Base-by-base conservation (phyloP, 2,888 invertebrate genomes). In the Drosophila anomelani region DNA sequence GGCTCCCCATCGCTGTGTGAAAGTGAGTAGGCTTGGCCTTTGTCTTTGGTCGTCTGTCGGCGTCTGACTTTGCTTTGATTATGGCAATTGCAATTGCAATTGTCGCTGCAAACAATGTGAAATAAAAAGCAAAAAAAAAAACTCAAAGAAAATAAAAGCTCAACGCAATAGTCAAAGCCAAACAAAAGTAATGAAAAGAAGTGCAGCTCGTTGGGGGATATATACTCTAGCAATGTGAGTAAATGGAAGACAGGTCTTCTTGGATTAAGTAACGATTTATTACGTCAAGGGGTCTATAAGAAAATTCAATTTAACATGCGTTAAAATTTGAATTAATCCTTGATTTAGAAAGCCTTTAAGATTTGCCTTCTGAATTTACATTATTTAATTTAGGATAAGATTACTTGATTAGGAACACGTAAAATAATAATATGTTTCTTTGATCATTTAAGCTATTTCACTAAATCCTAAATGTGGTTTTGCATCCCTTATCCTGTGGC, bases 11-110 rank as follows among this genome's bases (percentile, higher is more conserved):
- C 32, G 23, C 71, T 53, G 36, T 53, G 70, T 77, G 84, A 84
- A 84, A 84, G 84, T 85, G 85, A 89, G 59, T 47, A 49, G 26
- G 82, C 72, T 87, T 85, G 84, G 83, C 88, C 88, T 89, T 89
- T 84, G 84, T 88, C 83, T 80, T 75, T 79, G 73, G 47, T 46
- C 64, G 60, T 39, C 61, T 57, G 64, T 68, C 68, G 68, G 75
- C 60, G 70, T 55, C 76, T 75, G 76, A 57, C 61, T 84, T 86
- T 87, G 84, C 89, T 85, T 88, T 85, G 90, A 85, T 89, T 89
- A 82, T 88, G 86, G 89, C 85, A 89, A 85, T 85, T 88, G 88
- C 78, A 75, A 77, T 76, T 76, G 75, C 72, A 73, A 64, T 59
- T 77, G 75, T 71, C 72, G 76, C 81, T 70, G 85, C 88, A 84